Conservation (phyloP, 2,797 vertebrate genomes). For the Melanotaenia nigrans region DNA sequence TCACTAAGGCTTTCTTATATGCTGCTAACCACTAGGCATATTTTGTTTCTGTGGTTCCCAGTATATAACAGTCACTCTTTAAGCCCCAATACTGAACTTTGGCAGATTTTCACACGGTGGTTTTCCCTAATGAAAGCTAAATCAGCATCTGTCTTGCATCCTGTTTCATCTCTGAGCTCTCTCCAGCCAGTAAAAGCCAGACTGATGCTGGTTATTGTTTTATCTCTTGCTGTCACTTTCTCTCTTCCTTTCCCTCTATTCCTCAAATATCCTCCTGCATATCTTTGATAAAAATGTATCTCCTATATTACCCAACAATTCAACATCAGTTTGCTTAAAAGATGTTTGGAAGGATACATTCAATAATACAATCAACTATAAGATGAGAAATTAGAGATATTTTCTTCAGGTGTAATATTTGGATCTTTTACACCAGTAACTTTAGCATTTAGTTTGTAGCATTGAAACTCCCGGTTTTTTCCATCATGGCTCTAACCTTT, state of each 20-base stretch:
- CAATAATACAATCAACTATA: background rate
- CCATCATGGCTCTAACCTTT: constrained; percentile 82
- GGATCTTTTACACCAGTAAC: background rate
- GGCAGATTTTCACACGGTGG: background rate
- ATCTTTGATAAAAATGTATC: background rate
- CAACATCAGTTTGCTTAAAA: background rate
- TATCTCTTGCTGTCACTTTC: background rate
- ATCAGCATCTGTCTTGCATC: background rate
- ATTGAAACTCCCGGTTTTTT: background rate
- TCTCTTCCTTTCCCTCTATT: background rate
- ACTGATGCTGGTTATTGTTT: background rate
- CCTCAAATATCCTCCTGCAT: background rate
- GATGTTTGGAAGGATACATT: background rate
- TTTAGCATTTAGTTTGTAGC: background rate
- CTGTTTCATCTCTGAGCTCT: background rate
- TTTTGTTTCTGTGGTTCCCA: too few species aligned
- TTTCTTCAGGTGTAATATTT: background rate
- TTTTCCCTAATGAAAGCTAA: background rate
- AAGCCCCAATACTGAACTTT: background rate
- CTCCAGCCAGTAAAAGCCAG: background rate
- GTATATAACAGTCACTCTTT: too few species aligned
- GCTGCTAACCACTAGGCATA: background rate
- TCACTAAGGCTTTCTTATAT: background rate
- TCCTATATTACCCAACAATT: background rate
- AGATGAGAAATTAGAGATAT: background rate